Conservation (phyloP, 1,140 invertebrate species). For the Thrips palmi region DNA sequence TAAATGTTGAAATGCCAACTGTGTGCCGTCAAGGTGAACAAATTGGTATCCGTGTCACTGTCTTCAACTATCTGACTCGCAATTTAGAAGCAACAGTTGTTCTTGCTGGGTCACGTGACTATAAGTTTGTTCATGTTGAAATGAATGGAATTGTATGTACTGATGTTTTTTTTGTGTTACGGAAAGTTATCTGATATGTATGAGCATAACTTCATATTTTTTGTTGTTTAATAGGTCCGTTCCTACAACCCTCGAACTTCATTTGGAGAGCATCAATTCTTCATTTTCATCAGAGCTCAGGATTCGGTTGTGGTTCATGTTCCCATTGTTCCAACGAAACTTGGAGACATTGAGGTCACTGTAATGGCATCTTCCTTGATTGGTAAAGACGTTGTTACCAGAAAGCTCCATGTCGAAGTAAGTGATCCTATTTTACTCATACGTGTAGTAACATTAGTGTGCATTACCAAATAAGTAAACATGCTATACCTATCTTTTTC, state of each 20-base stretch:
- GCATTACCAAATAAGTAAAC: slow-evolving; percentile 5
- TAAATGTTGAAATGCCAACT: slow-evolving; percentile 83
- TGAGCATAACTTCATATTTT: not conserved
- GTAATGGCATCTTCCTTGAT: slow-evolving; percentile 72
- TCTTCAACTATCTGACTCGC: slow-evolving; percentile 83
- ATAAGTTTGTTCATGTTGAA: slow-evolving; percentile 90
- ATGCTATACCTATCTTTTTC: slow-evolving; percentile 15
- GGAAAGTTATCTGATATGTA: not conserved
- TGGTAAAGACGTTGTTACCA: slow-evolving; percentile 55
- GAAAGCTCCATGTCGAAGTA: slow-evolving; percentile 57
- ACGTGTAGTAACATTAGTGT: not conserved
- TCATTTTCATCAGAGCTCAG: slow-evolving; percentile 68
- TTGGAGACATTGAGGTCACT: slow-evolving; percentile 63
- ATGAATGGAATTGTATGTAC: slow-evolving; percentile 62
- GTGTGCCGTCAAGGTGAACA: slow-evolving; percentile 78
- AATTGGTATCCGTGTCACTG: slow-evolving; percentile 73
- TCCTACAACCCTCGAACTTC: slow-evolving; percentile 75
- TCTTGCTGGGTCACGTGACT: slow-evolving; percentile 64
- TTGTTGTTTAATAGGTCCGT: slow-evolving; percentile 24
- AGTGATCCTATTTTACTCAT: slow-evolving; percentile 12
- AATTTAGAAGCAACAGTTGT: slow-evolving; percentile 73
- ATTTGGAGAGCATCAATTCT: slow-evolving; percentile 83
- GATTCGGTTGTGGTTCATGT: slow-evolving; percentile 67
- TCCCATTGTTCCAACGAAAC: slow-evolving; percentile 66
- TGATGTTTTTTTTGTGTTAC: slow-evolving; percentile 5